phyloP scores from a whole-genome alignment of 2,113 vertebrate genomes.

The Muscicapa adusta region DNA sequence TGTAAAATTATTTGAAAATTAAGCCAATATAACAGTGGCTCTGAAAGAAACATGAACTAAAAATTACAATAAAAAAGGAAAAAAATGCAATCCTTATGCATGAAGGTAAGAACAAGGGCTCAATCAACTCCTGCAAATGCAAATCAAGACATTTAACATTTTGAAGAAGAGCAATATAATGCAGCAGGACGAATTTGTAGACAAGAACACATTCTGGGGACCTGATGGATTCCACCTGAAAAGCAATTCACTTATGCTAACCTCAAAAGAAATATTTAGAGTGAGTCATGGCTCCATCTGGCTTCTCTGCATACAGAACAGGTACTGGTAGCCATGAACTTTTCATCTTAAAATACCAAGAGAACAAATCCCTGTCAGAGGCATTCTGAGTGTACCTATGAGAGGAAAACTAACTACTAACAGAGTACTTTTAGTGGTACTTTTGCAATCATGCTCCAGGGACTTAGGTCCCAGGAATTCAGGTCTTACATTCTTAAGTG shows the following conservation, averaged over 20 bases:
- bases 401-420: not conserved
- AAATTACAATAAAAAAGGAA: not conserved
- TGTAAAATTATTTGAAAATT: not conserved
- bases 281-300: not conserved
- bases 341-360: not conserved
- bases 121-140: conserved; percentile 18
- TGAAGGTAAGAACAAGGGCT: not conserved
- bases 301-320: not conserved
- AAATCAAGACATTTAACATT: conserved; percentile 26
- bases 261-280: conserved; percentile 1
- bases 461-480: not conserved
- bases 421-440: not conserved
- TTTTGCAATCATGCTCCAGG: not conserved
- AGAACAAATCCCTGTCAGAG: not conserved
- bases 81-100: not conserved
- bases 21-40: not conserved
- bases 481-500: not conserved
- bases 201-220: not conserved
- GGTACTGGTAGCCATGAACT: not conserved
- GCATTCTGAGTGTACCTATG: not conserved
- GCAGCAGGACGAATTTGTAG: not conserved
- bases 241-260: not conserved
- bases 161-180: not conserved
- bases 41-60: not conserved
- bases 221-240: conserved; percentile 12